Evolutionary conservation across 2,797 vertebrate genomes (phyloP).

Genomic region (Cryptoprocta ferox): DNA sequence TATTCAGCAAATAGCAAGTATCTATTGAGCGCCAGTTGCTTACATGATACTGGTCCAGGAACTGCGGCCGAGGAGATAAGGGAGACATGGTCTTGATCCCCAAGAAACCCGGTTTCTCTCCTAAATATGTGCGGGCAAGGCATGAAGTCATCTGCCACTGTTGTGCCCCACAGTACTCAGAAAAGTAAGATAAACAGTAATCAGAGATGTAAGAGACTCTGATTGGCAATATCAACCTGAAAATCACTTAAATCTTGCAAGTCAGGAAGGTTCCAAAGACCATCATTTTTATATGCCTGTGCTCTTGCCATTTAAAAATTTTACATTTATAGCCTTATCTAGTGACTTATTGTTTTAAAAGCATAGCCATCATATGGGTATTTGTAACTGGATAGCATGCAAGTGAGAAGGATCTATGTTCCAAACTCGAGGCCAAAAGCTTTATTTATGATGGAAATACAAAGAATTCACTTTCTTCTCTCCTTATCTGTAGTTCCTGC

Average conservation of each 20-base stretch:
- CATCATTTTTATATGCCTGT: not conserved
- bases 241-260: not conserved
- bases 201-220: not conserved
- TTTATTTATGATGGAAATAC: not conserved
- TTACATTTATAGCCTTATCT: not conserved
- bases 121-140: not conserved
- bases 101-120: not conserved
- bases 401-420: not conserved
- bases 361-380: not conserved
- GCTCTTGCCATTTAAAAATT: slow-evolving; percentile 1
- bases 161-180: not conserved
- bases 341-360: not conserved
- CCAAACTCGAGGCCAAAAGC: not conserved
- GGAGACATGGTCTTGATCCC: not conserved
- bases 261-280: not conserved
- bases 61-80: not conserved
- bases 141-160: not conserved
- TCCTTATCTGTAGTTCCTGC: not conserved
- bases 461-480: not conserved
- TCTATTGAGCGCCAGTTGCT: not conserved
- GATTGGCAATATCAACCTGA: not conserved
- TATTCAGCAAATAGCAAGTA: not conserved
- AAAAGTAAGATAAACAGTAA: not conserved
- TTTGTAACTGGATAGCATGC: slow-evolving; percentile 44
- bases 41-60: not conserved